phyloP scores from a whole-genome alignment of 2,113 vertebrate species.

The Grallaria varia region DNA sequence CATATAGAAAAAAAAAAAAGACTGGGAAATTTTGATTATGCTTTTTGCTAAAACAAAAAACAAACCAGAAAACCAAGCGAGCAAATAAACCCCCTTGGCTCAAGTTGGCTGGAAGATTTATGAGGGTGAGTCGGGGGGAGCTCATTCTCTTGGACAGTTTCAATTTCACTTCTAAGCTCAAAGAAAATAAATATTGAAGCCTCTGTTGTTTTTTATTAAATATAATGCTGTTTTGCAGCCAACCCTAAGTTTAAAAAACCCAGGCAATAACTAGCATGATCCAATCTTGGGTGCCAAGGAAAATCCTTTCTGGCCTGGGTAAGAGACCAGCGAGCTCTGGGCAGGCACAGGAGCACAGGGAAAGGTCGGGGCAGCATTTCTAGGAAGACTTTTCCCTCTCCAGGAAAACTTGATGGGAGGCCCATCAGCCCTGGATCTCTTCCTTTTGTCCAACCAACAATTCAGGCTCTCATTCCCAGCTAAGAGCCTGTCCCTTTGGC shows the following conservation, averaged over 20 bases:
- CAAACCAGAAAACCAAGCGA: neutral
- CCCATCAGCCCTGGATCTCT: neutral
- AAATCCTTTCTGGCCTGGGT: neutral
- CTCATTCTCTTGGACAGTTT: neutral
- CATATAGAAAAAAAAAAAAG: neutral
- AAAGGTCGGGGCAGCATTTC: neutral
- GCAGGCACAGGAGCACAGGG: rapidly evolving
- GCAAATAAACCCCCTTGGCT: neutral
- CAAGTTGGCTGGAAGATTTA: neutral
- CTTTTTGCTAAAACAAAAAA: neutral
- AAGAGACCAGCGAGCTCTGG: neutral
- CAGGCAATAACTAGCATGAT: neutral
- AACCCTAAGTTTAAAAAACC: neutral
- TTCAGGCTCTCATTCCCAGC: neutral
- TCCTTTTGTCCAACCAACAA: neutral
- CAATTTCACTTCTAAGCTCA: slow-evolving; percentile 19
- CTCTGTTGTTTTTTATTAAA: neutral
- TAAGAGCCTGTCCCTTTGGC: neutral
- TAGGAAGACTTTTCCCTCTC: neutral
- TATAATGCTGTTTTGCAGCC: neutral
- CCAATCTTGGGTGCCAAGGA: neutral
- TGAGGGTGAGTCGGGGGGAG: neutral
- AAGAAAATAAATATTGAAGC: slow-evolving; percentile 11
- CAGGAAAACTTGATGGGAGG: neutral
- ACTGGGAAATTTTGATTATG: neutral